Conservation (phyloP, 2,113 vertebrate genomes). For the Notarius lentiginosus region DNA sequence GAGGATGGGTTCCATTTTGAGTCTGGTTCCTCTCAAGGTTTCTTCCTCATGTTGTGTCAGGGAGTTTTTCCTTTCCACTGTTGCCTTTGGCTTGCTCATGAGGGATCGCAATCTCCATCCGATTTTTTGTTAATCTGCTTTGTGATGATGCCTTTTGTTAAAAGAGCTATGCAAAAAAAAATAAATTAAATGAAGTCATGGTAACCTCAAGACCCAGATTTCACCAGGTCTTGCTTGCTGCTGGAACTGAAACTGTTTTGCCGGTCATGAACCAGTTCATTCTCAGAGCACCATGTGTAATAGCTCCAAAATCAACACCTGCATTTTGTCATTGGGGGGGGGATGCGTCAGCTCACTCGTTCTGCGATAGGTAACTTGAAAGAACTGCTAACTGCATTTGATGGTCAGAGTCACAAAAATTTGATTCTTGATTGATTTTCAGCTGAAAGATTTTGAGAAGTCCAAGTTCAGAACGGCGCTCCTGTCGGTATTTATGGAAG, state of each 20-base stretch:
- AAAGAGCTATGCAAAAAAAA: neutral
- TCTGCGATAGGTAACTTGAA: neutral
- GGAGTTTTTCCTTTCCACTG: neutral
- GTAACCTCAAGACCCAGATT: neutral
- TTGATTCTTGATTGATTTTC: conserved; percentile 2
- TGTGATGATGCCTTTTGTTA: neutral
- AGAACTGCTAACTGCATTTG: neutral
- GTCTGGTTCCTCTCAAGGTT: neutral
- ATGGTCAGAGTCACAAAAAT: neutral
- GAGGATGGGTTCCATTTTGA: neutral
- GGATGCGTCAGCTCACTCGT: neutral
- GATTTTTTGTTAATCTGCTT: neutral
- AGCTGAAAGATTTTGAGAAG: neutral
- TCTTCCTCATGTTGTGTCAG: neutral
- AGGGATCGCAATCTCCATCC: neutral
- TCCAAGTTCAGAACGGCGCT: neutral
- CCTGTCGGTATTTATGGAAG: neutral
- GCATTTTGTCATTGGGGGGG: neutral
- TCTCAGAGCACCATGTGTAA: neutral
- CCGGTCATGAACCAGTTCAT: neutral
- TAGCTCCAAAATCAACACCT: neutral
- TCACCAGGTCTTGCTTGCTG: neutral
- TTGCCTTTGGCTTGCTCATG: neutral
- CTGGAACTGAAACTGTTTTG: neutral
- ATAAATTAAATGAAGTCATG: neutral